Conservation (phyloP, 2,888 invertebrate species). For the Lathronympha strigana region DNA sequence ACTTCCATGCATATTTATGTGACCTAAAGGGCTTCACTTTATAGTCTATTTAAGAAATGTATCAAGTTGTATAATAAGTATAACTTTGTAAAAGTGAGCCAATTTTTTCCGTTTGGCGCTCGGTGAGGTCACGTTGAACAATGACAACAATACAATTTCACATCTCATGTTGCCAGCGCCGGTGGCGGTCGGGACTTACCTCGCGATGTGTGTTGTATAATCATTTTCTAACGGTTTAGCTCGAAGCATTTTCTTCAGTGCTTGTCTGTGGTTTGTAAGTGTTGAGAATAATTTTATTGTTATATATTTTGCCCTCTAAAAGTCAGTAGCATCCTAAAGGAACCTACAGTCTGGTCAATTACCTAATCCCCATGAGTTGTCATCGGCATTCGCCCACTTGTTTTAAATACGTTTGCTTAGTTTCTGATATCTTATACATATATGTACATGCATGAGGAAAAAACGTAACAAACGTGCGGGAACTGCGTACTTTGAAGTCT, state of each 20-base stretch:
- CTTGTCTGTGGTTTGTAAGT: constrained; percentile 6
- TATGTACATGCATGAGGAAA: too few relatives aligned
- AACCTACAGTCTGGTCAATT: too few relatives aligned
- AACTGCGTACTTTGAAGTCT: too few relatives aligned
- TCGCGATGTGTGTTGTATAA: constrained; percentile 30
- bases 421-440: too few relatives aligned
- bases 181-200: constrained; percentile 18
- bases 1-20: background rate
- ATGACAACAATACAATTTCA: constrained; percentile 14
- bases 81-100: constrained; percentile 17
- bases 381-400: too few relatives aligned
- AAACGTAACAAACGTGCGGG: too few relatives aligned
- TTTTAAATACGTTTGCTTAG: too few relatives aligned
- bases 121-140: constrained; percentile 5
- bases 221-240: constrained; percentile 20
- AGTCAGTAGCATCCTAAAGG: too few relatives aligned
- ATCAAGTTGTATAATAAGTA: background rate
- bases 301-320: background rate
- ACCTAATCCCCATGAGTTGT: too few relatives aligned
- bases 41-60: background rate
- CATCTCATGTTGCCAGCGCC: constrained; percentile 14
- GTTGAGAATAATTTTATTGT: background rate
- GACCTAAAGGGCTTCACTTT: background rate
- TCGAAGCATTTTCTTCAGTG: constrained; percentile 38
- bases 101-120: constrained; percentile 6